Evolutionary conservation across 2,888 invertebrate species (phyloP), one percentile per base, ranked within the genome.

Genomic region (Camptogramma bilineatum): DNA sequence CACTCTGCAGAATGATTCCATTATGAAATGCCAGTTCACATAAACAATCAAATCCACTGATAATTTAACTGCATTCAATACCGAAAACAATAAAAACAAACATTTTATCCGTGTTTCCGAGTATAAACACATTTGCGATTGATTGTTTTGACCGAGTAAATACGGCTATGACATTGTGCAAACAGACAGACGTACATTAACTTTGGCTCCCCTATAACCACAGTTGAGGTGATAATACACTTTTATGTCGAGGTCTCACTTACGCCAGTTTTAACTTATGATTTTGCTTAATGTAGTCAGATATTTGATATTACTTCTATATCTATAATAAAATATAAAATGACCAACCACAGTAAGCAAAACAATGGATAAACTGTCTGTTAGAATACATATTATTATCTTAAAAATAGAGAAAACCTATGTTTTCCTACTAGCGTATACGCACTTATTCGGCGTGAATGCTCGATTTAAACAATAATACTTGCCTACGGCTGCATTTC

Each of bases 41-140:
- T 34, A 48, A 2, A 59, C 48, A 50, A 48, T 51, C 56, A 34
- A 16, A 39, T 62, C 21, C 17, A 39, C 44, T 9, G 16, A 50
- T 54, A 46, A 51, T 56, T 55, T 62, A 48, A 66, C 55, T 71
- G 52, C 56, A 56, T 65, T 62, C 17, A 21, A 21, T 47, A 58
- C 34, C 24, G 16, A 58, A 57, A 51, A 68, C 62, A 71, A 70
- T 72, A 75, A 70, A 67, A 66, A 55, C 65, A 71, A 69, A 71
- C 62, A 73, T 70, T 80, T 75, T 70, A 73, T 69, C 69, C 51
- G 42, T 58, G 62, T 68, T 73, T 69, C 72, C 66, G 66, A 60
- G 62, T 71, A 71, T 72, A 80, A 79, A 79, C 73, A 80, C 78
- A 79, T 79, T 80, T 76, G 69, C 69, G 72, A 69, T 71, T 76